Conservation (phyloP, 2,797 vertebrate genomes). For the Leontocebus nigricollis region DNA sequence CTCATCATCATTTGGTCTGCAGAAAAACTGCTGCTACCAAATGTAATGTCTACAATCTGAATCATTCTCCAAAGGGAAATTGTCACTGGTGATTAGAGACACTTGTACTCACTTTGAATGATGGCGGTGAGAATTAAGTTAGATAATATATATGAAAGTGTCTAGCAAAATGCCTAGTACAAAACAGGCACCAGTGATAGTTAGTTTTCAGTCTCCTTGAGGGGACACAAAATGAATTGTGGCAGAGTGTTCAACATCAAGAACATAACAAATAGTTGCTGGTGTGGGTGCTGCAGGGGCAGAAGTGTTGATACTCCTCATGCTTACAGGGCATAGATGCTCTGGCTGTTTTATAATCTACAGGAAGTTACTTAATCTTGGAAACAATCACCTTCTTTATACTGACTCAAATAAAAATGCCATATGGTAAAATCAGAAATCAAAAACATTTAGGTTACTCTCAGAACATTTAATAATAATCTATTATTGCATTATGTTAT, state of each 20-base stretch:
- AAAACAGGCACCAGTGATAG: not conserved
- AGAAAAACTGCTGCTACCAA: not conserved
- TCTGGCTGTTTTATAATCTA: not conserved
- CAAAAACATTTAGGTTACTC: not conserved
- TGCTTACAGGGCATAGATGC: not conserved
- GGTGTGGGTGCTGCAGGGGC: not conserved
- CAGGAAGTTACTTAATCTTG: not conserved
- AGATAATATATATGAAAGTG: not conserved
- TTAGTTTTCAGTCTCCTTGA: not conserved
- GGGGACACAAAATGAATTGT: not conserved
- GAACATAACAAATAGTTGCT: not conserved
- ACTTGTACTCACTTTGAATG: not conserved
- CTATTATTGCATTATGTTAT: not conserved
- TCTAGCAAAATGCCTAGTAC: not conserved
- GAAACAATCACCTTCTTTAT: slow-evolving; percentile 5
- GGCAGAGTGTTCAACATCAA: not conserved
- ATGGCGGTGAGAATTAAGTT: not conserved
- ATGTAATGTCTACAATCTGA: not conserved
- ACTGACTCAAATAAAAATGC: slow-evolving; percentile 12
- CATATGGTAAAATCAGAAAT: not conserved
- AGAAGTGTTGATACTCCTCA: not conserved
- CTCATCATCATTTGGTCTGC: not conserved
- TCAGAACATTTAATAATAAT: not conserved
- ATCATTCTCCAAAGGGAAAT: not conserved
- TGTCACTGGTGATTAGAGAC: not conserved